Base-by-base conservation (phyloP, 2,797 vertebrate species). In the Typhlichthys subterraneus region DNA sequence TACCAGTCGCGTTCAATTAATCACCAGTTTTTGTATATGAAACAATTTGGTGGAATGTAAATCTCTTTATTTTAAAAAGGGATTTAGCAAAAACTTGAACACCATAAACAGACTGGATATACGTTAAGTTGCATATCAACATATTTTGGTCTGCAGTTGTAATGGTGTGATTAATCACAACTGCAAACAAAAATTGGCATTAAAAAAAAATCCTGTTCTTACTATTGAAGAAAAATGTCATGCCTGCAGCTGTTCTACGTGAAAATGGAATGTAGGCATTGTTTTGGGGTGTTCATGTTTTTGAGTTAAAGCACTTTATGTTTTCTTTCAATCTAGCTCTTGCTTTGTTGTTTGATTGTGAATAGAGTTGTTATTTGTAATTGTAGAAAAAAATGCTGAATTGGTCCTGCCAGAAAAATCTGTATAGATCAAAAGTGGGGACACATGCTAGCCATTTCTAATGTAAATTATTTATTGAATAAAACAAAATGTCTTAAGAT, bases 391-490 rank as follows among this genome's bases (percentile, higher is more conserved):
- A 79, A 80, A 69, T 81, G 71, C 80, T 76, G 65, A 88, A 79
- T 75, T 67, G 77, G 63, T 76, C 81, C 85, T 70, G 73, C 85
- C 86, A 81, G 85, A 89, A 90, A 82, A 87, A 92, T 88, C 74
- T 88, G 78, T 63, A 76, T 89, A 92, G 82, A 90, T 91, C 87
- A 91, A 84, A 86, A 67, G 80, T 83, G 88, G 91, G 87, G 89
- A 90, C 89, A 87, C 92, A 90, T 75, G 79, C 91, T 84, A 49
- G 83, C 0, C 95, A 96, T 98, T 97, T 83, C 97, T 96, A 95
- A 83, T 97, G 96, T 98, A 96, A 96, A 96, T 98, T 98, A 98
- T 98, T 99, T 98, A 99, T 98, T 99, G 94, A 95, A 92, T 88
- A 86, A 92, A 92, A 87, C 75, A 87, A 90, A 89, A 88, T 79